These are phyloP conservation scores for Arctocebus calabarensis DNA, from an alignment of 2,797 vertebrate species.

Conservation along the genomic window DNA sequence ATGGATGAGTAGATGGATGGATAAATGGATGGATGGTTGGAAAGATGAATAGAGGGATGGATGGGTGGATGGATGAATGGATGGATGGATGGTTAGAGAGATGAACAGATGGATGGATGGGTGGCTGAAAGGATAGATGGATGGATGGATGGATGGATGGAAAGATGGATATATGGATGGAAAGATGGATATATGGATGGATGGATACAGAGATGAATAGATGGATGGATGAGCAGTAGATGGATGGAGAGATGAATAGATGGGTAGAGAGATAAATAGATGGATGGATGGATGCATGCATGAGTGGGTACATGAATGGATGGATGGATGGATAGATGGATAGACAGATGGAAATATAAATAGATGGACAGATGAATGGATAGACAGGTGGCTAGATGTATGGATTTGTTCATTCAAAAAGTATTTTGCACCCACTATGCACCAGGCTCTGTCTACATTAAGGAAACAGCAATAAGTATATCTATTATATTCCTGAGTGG, in stretches of 20 bases:
- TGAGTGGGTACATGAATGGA: fast-evolving
- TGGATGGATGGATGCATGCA: too few species aligned
- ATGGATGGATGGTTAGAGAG: fast-evolving
- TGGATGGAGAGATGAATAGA: not conserved
- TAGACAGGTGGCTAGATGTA: too few species aligned
- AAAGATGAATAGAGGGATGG: fast-evolving
- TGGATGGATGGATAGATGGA: too few species aligned
- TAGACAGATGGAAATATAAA: too few species aligned
- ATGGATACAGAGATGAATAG: not conserved
- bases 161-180: not conserved
- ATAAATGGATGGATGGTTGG: not conserved
- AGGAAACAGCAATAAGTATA: not conserved
- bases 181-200: not conserved
- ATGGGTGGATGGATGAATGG: not conserved
- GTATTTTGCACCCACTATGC: not conserved
- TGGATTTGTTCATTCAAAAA: not conserved
- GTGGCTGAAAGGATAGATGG: fast-evolving
- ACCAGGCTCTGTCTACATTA: not conserved
- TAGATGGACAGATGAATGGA: too few species aligned
- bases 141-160: not conserved
- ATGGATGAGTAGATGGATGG: not conserved
- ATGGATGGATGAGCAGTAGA: not conserved
- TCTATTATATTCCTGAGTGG: not conserved
- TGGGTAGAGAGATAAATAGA: too few species aligned
- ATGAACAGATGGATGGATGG: fast-evolving